These are phyloP conservation scores for Drosophila vallismaia DNA, from an alignment of 2,888 invertebrate species.

Conservation along the genomic window DNA sequence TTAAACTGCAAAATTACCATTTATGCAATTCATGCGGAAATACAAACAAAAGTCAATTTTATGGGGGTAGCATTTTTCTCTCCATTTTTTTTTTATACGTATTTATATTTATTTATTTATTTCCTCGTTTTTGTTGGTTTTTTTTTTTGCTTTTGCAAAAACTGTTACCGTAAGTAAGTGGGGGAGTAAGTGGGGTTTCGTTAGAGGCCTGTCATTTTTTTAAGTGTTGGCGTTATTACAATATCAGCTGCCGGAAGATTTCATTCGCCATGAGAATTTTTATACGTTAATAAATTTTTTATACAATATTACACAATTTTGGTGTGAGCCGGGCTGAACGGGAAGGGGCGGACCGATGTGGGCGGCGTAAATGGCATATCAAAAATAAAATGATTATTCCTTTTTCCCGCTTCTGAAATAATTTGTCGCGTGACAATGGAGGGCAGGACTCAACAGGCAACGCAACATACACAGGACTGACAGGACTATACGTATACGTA, in stretches of 20 bases:
- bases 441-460: conserved; percentile 66
- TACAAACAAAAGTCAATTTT: conserved; percentile 80
- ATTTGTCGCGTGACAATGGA: conserved; percentile 64
- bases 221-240: conserved; percentile 77
- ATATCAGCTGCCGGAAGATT: conserved; percentile 73
- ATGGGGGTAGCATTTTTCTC: conserved; percentile 55
- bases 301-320: conserved; percentile 77
- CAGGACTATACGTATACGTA: conserved; percentile 54
- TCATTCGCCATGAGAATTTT: conserved; percentile 46
- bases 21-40: conserved; percentile 80
- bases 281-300: conserved; percentile 75
- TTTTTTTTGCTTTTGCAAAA: conserved; percentile 19
- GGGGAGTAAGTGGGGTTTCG: conserved; percentile 14
- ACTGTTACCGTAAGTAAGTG: conserved; percentile 4
- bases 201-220: conserved; percentile 61
- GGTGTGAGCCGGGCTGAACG: conserved; percentile 5
- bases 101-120: conserved; percentile 29
- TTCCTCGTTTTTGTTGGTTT: conserved; percentile 3
- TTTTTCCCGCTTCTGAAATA: conserved; percentile 59
- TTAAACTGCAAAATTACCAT: conserved; percentile 80
- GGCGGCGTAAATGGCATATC: conserved; percentile 72
- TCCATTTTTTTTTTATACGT: not conserved
- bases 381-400: conserved; percentile 69
- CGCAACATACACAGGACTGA: conserved; percentile 21
- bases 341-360: conserved; percentile 1